Evolutionary conservation across 2,888 invertebrate species (phyloP).

Genomic region (Phortica okadai): DNA sequence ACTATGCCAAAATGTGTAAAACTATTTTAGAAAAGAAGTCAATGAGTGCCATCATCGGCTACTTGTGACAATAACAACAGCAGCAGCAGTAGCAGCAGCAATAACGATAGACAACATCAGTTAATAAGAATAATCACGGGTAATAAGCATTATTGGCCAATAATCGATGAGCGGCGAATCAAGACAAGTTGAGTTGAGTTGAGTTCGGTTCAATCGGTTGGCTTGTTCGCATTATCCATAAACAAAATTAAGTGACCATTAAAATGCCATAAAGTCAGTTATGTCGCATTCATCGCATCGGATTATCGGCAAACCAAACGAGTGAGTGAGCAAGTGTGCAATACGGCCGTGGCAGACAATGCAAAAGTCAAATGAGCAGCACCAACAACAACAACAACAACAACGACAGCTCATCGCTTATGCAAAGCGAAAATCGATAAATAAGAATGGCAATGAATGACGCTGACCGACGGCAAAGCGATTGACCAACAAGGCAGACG

Average conservation of each 20-base stretch:
- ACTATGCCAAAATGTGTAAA: constrained; percentile 18
- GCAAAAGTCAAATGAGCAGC: constrained; percentile 9
- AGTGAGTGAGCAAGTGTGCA: constrained; percentile 37
- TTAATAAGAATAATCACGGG: constrained; percentile 62
- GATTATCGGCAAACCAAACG: constrained; percentile 35
- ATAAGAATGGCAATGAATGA: constrained; percentile 12
- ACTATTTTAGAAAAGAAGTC: background rate
- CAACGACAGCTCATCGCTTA: background rate
- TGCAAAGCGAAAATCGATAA: constrained; percentile 32
- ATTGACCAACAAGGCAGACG: background rate
- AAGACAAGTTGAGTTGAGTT: background rate
- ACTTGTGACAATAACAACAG: constrained; percentile 22
- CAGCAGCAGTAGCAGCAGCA: background rate
- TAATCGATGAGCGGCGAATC: constrained; percentile 66
- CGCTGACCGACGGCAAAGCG: background rate
- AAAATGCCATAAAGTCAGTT: constrained; percentile 77
- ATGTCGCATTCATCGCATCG: constrained; percentile 57
- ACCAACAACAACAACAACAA: background rate
- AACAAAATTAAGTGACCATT: constrained; percentile 77
- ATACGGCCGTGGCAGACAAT: constrained; percentile 34
- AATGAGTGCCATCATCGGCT: background rate
- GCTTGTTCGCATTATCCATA: constrained; percentile 75
- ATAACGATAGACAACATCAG: constrained; percentile 27
- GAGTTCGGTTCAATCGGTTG: constrained; percentile 30
- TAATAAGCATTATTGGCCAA: constrained; percentile 67